Base-by-base conservation (phyloP, 2,888 invertebrate species). In the Hemicrepidius hirtus region DNA sequence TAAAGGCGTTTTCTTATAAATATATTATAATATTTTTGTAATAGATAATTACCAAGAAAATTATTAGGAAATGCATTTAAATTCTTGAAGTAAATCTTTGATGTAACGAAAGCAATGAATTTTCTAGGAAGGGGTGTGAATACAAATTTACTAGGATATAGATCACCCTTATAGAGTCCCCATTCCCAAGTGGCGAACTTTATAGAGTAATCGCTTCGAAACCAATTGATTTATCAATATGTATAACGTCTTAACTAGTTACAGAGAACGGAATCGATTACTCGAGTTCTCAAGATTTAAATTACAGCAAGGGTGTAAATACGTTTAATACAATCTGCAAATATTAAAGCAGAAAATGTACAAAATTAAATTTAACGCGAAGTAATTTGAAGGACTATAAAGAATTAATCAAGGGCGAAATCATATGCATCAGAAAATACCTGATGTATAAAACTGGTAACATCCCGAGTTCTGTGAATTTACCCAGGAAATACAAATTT, bases 181-280 rank as follows among this genome's bases (percentile, higher is more conserved):
- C 78, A 65, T 73, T 82, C 84, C 82, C 84, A 74, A 66, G 81
- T 79, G 85, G 80, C 80, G 73, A 81, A 84, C 83, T 85, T 85
- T 85, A 85, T 85, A 83, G 82, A 83, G 85, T 86, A 86, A 86
- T 86, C 85, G 85, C 80, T 84, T 81, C 84, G 85, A 85, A 85
- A 85, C 85, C 85, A 86, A 86, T 86, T 86, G 86, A 85, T 85
- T 84, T 83, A 86, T 86, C 85, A 86, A 86, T 86, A 86, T 86
- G 85, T 86, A 86, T 86, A 85, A 85, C 84, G 62, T 71, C 66
- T 71, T 71, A 71, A 71, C 71, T 67, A 66, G 71, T 71, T 53
- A 63, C 44, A 49, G 53, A 55, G 44, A 28, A 40, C 35, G 20
- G 57, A 32, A 65, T 71, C 71, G 64, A 71, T 65, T 59, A 50